Base-by-base conservation (phyloP, 2,113 vertebrate species). In the Macroglossus sobrinus region DNA sequence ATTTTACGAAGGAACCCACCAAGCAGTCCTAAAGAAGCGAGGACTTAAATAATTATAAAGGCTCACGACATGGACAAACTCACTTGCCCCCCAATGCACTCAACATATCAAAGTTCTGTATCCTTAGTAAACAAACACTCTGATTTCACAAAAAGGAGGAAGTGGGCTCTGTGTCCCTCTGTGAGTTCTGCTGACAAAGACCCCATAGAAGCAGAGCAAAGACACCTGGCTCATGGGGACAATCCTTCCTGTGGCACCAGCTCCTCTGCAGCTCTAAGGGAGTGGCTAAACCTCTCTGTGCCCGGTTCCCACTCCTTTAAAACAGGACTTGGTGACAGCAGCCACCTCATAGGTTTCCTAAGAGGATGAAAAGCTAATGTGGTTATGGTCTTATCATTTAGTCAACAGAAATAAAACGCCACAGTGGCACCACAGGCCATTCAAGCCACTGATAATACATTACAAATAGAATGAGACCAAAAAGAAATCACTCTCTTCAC, bases 1-100 rank as follows among this genome's bases (percentile, higher is more conserved):
- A 71, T 84, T 91, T 93, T 85, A 93, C 72, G 72, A 64, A 63
- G 94, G 89, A 97, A 96, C 97, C 84, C 82, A 57, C 79, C 93
- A 93, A 90, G 12, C 30, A 64, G 87, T 89, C 91, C 92, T 69
- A 57, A 92, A 79, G 18, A 71, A 50, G 47, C 63, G 40, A 86
- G 30, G 16, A 85, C 68, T 93, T 81, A 85, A 74, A 40, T 38
- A 88, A 91, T 78, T 75, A 55, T 66, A 84, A 76, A 92, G 75
- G 38, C 9, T 75, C 38, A 79, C 43, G 28, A 24, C 57, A 66
- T 38, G 69, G 66, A 84, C 24, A 28, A 93, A 79, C 55, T 92
- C 76, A 53, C 21, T 57, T 89, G 87, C 35, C 57, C 68, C 15
- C 45, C 88, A 89, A 88, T 40, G 24, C 0, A 19, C 7, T 59